Conservation (phyloP, 2,797 vertebrate species). For the Cygnus olor region DNA sequence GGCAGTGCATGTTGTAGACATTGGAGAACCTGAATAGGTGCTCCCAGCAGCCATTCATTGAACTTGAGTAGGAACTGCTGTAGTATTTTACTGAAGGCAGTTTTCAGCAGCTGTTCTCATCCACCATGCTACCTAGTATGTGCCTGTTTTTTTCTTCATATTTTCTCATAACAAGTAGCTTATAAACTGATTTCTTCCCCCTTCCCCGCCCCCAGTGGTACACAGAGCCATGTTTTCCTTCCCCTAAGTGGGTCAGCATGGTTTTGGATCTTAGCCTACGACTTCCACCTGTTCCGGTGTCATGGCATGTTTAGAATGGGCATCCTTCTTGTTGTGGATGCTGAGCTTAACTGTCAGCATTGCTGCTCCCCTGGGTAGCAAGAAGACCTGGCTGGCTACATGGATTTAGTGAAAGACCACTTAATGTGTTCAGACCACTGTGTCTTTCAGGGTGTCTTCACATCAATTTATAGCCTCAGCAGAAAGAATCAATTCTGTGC, state of each 20-base stretch:
- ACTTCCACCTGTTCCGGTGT: background rate
- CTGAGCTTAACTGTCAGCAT: background rate
- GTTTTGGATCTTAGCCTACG: constrained; percentile 24
- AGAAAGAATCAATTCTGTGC: background rate
- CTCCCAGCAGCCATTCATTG: background rate
- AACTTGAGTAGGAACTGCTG: background rate
- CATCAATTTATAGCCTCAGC: background rate
- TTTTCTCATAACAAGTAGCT: background rate
- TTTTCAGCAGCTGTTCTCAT: background rate
- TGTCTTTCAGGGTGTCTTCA: constrained; percentile 4
- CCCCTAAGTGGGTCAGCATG: background rate
- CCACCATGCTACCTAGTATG: background rate
- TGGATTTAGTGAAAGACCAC: background rate
- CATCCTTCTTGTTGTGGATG: background rate
- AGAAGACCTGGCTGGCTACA: background rate
- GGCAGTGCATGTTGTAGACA: background rate
- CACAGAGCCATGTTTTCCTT: background rate
- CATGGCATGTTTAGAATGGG: background rate
- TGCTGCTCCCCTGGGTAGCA: background rate
- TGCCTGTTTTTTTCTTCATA: background rate
- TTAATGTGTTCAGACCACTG: background rate
- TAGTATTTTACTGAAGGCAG: background rate
- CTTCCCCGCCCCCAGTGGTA: background rate
- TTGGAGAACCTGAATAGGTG: background rate
- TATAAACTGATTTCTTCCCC: constrained; percentile 1